A percentile compares a stretch with the other conserved stretches of the same genome.
Conservation (phyloP, 2,888 invertebrate species). For the Pycnomerus fuliginosus region DNA sequence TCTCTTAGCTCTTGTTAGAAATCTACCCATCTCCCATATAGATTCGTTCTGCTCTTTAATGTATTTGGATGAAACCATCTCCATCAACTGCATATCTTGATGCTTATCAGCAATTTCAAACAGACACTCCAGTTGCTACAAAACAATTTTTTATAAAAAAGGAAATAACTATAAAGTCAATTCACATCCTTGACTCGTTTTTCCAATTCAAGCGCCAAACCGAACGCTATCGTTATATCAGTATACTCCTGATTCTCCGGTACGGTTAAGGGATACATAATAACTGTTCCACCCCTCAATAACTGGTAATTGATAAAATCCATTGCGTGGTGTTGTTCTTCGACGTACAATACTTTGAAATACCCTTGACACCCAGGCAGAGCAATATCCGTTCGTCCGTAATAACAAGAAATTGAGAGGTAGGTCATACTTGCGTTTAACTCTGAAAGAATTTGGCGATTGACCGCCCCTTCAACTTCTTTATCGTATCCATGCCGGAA, state of each 20-base stretch:
- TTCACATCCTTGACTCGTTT: slow-evolving; percentile 44
- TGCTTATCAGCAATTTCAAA: slow-evolving; percentile 52
- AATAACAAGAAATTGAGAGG: slow-evolving; percentile 60
- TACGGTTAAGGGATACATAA: slow-evolving; percentile 42
- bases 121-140: slow-evolving; percentile 50
- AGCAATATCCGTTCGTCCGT: slow-evolving; percentile 53
- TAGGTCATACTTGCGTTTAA: slow-evolving; percentile 62
- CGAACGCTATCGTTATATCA: slow-evolving; percentile 50
- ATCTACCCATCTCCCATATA: slow-evolving; percentile 41
- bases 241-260: slow-evolving; percentile 48
- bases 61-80: slow-evolving; percentile 57
- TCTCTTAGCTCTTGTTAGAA: slow-evolving; percentile 37
- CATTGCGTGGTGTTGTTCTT: slow-evolving; percentile 55
- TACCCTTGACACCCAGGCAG: slow-evolving; percentile 52
- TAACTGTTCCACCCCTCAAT: slow-evolving; percentile 53
- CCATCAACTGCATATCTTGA: slow-evolving; percentile 55
- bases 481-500: no score
- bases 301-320: slow-evolving; percentile 53
- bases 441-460: slow-evolving; percentile 60
- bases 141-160: slow-evolving; percentile 28
- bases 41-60: slow-evolving; percentile 53
- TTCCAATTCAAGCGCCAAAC: slow-evolving; percentile 47
- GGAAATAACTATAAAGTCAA: slow-evolving; percentile 2
- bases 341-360: slow-evolving; percentile 55
- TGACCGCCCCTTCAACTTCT: slow-evolving; percentile 56